These are phyloP conservation scores for Brachypteracias leptosomus DNA, from an alignment of 2,113 vertebrate species.

Conservation along the genomic window DNA sequence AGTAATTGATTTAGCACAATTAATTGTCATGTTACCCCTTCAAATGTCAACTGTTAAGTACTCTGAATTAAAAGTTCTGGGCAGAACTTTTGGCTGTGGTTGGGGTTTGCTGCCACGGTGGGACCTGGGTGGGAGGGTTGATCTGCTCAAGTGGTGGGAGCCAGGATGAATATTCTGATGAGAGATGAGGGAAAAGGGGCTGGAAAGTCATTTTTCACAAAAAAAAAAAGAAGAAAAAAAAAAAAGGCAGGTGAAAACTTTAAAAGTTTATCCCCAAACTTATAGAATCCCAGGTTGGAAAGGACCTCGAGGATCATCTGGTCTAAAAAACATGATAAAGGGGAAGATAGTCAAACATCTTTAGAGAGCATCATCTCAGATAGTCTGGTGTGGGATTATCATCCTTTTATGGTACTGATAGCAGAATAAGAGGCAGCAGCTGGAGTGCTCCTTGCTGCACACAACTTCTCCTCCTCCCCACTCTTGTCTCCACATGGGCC, in stretches of 20 bases:
- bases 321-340: neutral
- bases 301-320: neutral
- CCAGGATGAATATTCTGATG: neutral
- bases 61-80: neutral
- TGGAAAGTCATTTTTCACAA: neutral
- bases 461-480: neutral
- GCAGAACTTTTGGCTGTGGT: neutral
- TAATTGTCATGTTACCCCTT: slow-evolving; percentile 42
- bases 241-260: neutral
- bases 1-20: slow-evolving; percentile 70
- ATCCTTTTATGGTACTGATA: too few relatives aligned
- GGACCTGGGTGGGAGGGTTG: accelerated
- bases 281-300: neutral
- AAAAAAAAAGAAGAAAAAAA: too few relatives aligned
- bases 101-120: neutral
- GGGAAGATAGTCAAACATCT: neutral
- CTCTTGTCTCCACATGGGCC: accelerated
- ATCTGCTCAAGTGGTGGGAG: neutral
- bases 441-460: neutral
- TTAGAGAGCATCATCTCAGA: neutral
- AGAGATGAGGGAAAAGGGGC: neutral
- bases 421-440: neutral
- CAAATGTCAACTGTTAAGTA: slow-evolving; percentile 7
- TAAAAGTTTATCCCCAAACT: neutral
- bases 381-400: accelerated